Evolutionary conservation across 2,888 invertebrate genomes (phyloP).

Genomic region (Calephelis perditalis): DNA sequence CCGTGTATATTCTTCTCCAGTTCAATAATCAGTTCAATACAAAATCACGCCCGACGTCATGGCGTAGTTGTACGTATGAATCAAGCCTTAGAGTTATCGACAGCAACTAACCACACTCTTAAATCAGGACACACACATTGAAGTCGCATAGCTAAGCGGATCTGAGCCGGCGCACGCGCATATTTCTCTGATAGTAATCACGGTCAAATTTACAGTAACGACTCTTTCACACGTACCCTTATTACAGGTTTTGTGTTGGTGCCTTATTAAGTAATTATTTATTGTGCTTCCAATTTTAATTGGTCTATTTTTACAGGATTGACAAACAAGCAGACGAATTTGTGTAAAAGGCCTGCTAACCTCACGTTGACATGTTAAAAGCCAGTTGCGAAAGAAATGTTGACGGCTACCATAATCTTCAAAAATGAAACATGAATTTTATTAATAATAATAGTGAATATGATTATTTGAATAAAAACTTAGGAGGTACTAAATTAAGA

Average conservation of each 20-base stretch:
- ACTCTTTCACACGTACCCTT: constrained; percentile 37
- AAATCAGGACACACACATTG: constrained; percentile 20
- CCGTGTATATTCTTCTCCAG: too few relatives aligned
- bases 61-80: background rate
- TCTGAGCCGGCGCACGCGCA: constrained; percentile 32
- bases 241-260: constrained; percentile 20
- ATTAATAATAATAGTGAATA: too few relatives aligned
- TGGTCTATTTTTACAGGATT: background rate
- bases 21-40: too few relatives aligned
- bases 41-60: too few relatives aligned
- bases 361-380: too few relatives aligned
- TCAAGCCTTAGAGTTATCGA: constrained; percentile 7
- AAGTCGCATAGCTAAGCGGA: constrained; percentile 27
- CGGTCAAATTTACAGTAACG: constrained; percentile 54
- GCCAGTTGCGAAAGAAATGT: too few relatives aligned
- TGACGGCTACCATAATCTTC: too few relatives aligned
- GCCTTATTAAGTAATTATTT: constrained; percentile 21
- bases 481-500: too few relatives aligned
- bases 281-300: constrained; percentile 13
- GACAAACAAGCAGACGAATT: background rate
- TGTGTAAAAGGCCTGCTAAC: too few relatives aligned
- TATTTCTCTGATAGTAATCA: constrained; percentile 50
- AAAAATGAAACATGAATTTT: too few relatives aligned
- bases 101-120: constrained; percentile 16
- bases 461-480: too few relatives aligned